Evolutionary conservation across 1,140 invertebrate species (phyloP).

Genomic region (Platorchestia sp.): DNA sequence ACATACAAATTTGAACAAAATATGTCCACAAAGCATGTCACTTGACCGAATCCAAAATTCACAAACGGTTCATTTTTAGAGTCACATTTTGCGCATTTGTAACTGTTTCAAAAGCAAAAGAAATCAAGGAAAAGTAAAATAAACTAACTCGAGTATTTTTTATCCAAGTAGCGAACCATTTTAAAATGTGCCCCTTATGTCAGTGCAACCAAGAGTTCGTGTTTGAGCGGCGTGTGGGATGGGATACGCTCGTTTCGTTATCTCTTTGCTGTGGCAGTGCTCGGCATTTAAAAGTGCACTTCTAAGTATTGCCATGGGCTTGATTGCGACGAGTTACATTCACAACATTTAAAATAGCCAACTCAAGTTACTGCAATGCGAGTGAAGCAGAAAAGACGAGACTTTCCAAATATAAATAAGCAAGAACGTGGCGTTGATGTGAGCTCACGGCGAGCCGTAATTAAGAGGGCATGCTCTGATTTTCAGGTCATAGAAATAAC

Average conservation of each 20-base stretch:
- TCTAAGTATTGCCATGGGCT: background rate
- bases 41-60: no score
- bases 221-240: background rate
- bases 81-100: no score
- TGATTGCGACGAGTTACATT: background rate
- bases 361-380: background rate
- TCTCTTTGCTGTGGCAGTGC: background rate
- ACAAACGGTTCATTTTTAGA: no score
- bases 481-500: background rate
- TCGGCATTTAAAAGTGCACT: background rate
- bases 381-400: background rate
- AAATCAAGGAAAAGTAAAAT: no score
- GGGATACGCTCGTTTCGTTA: background rate
- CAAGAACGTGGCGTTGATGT: background rate
- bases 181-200: background rate
- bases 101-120: no score
- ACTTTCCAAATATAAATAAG: background rate
- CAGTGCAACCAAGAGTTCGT: background rate
- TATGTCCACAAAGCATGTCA: no score
- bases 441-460: background rate
- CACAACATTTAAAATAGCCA: background rate
- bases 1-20: no score
- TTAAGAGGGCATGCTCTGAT: background rate
- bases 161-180: background rate
- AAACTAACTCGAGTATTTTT: no score